These are phyloP conservation scores for Rhizoglyphus robini DNA, from an alignment of 1,140 invertebrate species.

Conservation along the genomic window DNA sequence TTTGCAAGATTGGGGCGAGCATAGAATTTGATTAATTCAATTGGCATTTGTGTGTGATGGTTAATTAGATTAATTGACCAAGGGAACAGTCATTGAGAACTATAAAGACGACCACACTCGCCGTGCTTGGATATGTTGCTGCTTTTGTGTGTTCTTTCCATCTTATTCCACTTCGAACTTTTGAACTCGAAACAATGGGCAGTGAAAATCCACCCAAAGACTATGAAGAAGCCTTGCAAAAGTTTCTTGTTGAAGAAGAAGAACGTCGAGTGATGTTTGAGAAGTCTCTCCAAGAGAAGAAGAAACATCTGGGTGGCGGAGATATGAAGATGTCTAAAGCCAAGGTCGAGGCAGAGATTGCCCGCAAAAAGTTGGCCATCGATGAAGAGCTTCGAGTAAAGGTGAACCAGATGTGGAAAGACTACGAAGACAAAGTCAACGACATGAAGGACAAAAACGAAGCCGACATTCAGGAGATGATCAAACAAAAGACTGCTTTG, in stretches of 20 bases:
- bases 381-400: background rate
- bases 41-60: no score
- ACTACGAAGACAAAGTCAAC: background rate
- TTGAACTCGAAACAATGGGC: no score
- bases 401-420: background rate
- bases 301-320: background rate
- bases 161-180: no score
- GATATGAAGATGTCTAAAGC: background rate
- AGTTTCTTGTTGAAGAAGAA: slow-evolving; percentile 5
- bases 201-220: no score
- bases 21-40: no score
- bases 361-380: background rate
- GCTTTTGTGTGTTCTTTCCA: no score
- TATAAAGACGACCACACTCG: no score
- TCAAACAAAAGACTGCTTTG: background rate
- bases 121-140: no score
- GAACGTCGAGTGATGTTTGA: background rate
- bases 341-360: background rate
- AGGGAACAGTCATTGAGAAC: no score
- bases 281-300: background rate
- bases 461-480: background rate
- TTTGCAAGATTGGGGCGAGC: no score
- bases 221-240: background rate
- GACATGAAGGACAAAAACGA: background rate
- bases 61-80: no score